phyloP scores from a whole-genome alignment of 2,888 invertebrate genomes.

The Synergus itoensis region DNA sequence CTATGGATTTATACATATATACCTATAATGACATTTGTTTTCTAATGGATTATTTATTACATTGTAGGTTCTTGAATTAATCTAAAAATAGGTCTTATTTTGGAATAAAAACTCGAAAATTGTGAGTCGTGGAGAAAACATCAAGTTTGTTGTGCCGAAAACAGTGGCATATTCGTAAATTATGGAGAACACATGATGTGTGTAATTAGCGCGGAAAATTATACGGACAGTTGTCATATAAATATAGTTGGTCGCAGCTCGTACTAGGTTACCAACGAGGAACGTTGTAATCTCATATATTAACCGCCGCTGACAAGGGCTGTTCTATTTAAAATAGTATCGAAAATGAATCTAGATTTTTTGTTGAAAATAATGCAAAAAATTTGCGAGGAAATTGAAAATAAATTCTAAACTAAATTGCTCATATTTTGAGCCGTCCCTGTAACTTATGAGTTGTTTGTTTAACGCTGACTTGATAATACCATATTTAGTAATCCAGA shows the following conservation, averaged over 20 bases:
- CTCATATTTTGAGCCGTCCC: no score
- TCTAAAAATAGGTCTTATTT: background rate
- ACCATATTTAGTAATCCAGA: background rate
- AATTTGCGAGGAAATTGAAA: no score
- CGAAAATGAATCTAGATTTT: no score
- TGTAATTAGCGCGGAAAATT: slow-evolving; percentile 34
- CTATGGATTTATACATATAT: no score
- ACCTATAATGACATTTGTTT: no score
- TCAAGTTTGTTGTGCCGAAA: background rate
- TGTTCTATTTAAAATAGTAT: no score
- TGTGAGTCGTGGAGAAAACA: background rate
- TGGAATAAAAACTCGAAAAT: background rate
- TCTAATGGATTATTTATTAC: no score
- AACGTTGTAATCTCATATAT: no score
- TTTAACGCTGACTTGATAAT: background rate
- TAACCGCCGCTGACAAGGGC: no score
- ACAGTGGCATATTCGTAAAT: slow-evolving; percentile 11
- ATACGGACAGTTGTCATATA: slow-evolving; percentile 17
- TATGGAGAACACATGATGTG: slow-evolving; percentile 13
- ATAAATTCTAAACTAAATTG: no score
- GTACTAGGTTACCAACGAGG: background rate
- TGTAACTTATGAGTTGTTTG: background rate
- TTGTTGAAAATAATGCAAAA: no score
- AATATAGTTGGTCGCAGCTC: background rate
- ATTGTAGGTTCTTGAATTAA: background rate